Conservation (phyloP, 2,113 vertebrate species). For the Cyprinodon brontotheroides region DNA sequence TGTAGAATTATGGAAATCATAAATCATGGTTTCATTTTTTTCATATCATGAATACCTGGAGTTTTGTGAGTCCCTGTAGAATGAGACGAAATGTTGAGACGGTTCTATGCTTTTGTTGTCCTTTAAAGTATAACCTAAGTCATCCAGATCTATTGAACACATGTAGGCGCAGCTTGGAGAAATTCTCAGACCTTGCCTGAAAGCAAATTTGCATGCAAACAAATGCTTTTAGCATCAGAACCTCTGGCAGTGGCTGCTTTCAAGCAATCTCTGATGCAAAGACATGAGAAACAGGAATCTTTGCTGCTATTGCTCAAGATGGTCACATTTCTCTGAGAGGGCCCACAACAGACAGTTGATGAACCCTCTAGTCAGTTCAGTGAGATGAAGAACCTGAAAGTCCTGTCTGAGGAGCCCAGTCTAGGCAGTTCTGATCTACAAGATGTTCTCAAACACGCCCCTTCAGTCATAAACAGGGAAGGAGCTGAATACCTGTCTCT, state of each 20-base stretch:
- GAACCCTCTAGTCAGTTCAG: slow-evolving; percentile 8
- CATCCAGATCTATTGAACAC: neutral
- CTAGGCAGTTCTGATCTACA: slow-evolving; percentile 12
- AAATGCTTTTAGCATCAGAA: neutral
- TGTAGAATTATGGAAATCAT: neutral
- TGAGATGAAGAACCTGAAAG: slow-evolving; percentile 66
- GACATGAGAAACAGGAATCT: slow-evolving; percentile 17
- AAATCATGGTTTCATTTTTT: too few species aligned
- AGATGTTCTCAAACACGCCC: slow-evolving; percentile 12
- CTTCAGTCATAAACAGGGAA: slow-evolving; percentile 18
- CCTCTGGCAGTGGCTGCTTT: neutral
- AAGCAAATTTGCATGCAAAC: neutral
- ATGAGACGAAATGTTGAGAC: neutral
- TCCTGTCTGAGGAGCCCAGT: slow-evolving; percentile 63
- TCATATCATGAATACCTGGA: neutral
- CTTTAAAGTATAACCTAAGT: neutral
- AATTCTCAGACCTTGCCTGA: neutral
- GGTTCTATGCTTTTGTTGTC: too few species aligned
- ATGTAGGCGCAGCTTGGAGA: neutral
- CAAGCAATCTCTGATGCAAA: neutral
- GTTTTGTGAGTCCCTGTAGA: neutral
- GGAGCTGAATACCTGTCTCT: slow-evolving; percentile 55
- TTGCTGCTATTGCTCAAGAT: slow-evolving; percentile 2
- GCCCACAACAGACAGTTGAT: slow-evolving; percentile 5
- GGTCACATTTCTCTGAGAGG: neutral